phyloP scores from a whole-genome alignment of 2,888 invertebrate species.

The Tachina lurida region DNA sequence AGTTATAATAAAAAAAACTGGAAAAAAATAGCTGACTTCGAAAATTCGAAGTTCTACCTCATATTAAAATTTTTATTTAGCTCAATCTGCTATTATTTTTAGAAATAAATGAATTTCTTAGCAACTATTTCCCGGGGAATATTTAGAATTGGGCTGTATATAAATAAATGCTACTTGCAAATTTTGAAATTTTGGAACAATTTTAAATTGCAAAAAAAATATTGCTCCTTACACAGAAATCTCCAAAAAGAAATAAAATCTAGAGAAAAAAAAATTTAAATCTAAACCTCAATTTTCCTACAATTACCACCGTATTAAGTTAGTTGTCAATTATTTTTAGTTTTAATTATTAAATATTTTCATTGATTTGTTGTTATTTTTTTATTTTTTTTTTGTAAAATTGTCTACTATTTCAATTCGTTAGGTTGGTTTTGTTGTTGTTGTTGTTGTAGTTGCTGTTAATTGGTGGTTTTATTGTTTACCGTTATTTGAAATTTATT shows the following conservation, averaged over 20 bases:
- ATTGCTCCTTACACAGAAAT: not conserved
- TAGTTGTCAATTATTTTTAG: not conserved
- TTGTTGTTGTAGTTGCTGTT: not conserved
- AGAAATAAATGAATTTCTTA: no score
- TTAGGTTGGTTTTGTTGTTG: constrained; percentile 32
- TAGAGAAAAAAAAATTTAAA: not conserved
- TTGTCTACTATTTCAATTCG: constrained; percentile 62
- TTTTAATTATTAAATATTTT: constrained; percentile 28
- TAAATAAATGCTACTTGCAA: no score
- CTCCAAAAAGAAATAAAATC: not conserved
- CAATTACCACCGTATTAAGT: constrained; percentile 11
- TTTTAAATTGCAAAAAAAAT: not conserved
- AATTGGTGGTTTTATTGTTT: constrained; percentile 59
- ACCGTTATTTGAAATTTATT: constrained; percentile 10
- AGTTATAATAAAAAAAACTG: no score
- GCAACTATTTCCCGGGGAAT: no score
- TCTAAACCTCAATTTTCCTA: constrained; percentile 18
- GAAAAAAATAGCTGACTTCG: no score
- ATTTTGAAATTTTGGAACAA: no score
- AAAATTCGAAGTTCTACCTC: no score
- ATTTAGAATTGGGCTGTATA: no score
- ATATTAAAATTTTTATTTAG: no score
- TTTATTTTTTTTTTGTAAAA: constrained; percentile 28
- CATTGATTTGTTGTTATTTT: not conserved
- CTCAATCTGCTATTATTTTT: no score